Conservation (phyloP, 2,888 invertebrate genomes). For the Leptarthrus brevirostris region DNA sequence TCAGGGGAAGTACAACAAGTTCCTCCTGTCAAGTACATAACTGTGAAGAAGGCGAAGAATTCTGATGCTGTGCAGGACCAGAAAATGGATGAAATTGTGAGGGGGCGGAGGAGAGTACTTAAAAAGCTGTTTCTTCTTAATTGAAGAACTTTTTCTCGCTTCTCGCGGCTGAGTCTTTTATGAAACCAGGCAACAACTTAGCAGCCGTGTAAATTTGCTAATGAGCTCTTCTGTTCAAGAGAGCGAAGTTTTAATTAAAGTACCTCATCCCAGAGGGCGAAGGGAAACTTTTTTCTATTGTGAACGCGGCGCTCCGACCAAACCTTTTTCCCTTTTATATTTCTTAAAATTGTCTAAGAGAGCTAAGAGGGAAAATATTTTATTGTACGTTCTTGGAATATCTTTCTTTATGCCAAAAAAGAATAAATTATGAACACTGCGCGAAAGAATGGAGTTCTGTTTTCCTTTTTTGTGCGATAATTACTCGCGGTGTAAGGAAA, state of each 20-base stretch:
- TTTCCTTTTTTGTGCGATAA: constrained; percentile 7
- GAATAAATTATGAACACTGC: constrained; percentile 40
- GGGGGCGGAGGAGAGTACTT: constrained; percentile 8
- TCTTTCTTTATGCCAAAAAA: constrained; percentile 23
- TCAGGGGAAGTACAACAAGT: constrained; percentile 30
- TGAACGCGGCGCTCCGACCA: neutral
- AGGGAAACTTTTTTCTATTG: constrained; percentile 14
- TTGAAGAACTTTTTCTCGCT: constrained; percentile 48
- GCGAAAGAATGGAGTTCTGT: constrained; percentile 18
- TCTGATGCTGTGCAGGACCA: neutral
- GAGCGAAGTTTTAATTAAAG: constrained; percentile 48
- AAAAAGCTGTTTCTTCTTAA: constrained; percentile 48
- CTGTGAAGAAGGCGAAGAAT: constrained; percentile 15
- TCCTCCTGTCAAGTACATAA: constrained; percentile 42
- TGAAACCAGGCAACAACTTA: constrained; percentile 46
- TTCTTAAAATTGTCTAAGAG: constrained; percentile 36
- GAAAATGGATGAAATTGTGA: neutral
- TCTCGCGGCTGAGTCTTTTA: constrained; percentile 44
- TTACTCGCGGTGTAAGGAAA: too few relatives aligned
- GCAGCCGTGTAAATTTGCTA: constrained; percentile 48
- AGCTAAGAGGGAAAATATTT: constrained; percentile 35
- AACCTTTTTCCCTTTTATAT: constrained; percentile 35
- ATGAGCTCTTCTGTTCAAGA: constrained; percentile 49
- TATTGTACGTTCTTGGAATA: constrained; percentile 32
- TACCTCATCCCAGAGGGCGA: neutral